Evolutionary conservation across 2,113 vertebrate genomes (phyloP).

Genomic region (Rhegmatorhina hoffmannsi): DNA sequence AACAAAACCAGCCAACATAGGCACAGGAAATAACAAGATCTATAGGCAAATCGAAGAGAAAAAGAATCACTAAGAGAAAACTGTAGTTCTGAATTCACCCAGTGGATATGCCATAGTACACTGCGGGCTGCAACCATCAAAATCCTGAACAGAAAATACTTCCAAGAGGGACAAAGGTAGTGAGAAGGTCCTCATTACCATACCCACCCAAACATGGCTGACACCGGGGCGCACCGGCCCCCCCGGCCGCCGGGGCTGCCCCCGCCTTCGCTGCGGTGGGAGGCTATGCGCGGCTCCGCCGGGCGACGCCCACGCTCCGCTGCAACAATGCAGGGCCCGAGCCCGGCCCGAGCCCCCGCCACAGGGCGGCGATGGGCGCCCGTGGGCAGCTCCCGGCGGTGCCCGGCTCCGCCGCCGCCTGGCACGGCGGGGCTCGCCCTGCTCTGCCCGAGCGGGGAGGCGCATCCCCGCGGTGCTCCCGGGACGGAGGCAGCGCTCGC

Average conservation of each 20-base stretch:
- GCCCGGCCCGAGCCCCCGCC: not conserved
- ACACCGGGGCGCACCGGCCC: not conserved
- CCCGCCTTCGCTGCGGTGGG: not conserved
- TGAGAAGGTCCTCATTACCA: not conserved
- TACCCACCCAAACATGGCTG: slow-evolving; percentile 71
- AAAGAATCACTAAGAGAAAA: not conserved
- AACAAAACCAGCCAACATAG: not conserved
- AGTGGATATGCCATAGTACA: not conserved
- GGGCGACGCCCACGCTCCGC: slow-evolving; percentile 20
- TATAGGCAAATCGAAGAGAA: not conserved
- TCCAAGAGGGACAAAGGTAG: not conserved
- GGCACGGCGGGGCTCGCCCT: not conserved
- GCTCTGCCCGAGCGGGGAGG: not conserved
- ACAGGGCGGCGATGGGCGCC: not conserved
- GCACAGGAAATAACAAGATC: not conserved
- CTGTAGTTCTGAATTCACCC: not conserved
- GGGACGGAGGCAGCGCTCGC: not conserved
- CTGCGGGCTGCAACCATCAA: not conserved
- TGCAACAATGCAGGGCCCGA: not conserved
- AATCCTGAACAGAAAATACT: not conserved
- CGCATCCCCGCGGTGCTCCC: not conserved
- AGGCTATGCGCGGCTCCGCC: not conserved
- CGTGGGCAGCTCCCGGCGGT: not conserved
- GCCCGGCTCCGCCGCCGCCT: not conserved
- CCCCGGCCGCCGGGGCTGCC: not conserved